Base-by-base conservation (phyloP, 2,888 invertebrate genomes). In the Oithona nana region DNA sequence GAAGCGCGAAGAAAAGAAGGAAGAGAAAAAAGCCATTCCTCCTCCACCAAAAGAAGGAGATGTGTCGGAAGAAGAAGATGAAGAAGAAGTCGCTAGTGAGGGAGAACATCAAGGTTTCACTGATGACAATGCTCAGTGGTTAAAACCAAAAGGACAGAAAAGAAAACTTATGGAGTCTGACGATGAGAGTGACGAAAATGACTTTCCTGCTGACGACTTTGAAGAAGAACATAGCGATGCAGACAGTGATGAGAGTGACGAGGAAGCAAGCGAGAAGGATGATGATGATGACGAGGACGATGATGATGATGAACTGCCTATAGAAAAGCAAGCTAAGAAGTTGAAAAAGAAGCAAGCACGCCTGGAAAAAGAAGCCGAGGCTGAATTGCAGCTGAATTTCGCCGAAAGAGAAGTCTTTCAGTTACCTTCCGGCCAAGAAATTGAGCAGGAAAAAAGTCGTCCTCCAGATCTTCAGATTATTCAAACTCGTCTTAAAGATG, bases 401-500 rank as follows among this genome's bases (percentile, higher is more conserved):
- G 68, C 70, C 4, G 68, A 71, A 55, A 69, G 69, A 26, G 75
- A 75, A 67, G 72, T 66, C 1, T 89, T 88, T 71, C 78, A 63
- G 48, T 63, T 66, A 29, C 65, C 65, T 1, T 61, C 57, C 24
- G 60, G 64, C 65, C 83, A 84, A 67, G 84, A 84, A 69, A 73
- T 84, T 28, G 78, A 82, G 58, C 83, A 85, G 70, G 74, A 75
- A 68, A 66, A 70, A 70, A 70, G 70, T 69, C 71, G 66, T 64
- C 79, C 81, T 22, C 76, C 81, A 1, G 84, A 82, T 67, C 75
- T 94, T 24, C 84, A 87, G 71, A 84, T 89, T 67, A 80, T 94
- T 0, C 86, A 88, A 71, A 87, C 89, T 71, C 79, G 94, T 68
- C 92, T 95, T 64, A 84, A 87, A 68, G 94, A 95, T 73, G 79